A percentile compares a stretch with the other conserved stretches of the same genome.
Evolutionary conservation across 64 coral and sea anemone species (phyloP).

Genomic region (Stichodactyla mertensii): DNA sequence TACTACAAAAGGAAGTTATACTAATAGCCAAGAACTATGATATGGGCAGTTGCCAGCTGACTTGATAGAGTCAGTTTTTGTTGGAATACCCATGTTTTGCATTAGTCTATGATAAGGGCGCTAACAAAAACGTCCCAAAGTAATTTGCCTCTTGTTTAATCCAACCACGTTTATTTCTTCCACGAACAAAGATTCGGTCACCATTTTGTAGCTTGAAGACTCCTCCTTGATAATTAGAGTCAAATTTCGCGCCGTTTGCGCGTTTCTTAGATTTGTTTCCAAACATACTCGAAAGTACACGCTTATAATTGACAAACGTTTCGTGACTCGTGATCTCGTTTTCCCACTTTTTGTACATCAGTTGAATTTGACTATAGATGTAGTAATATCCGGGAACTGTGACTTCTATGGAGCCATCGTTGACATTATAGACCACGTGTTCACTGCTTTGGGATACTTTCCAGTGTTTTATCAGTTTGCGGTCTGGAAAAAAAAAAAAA

Average conservation of each 20-base stretch:
- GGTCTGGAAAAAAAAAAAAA: not conserved
- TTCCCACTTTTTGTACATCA: not conserved
- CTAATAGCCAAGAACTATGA: too few species aligned
- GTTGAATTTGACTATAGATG: constrained; percentile 60
- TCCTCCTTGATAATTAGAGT: constrained; percentile 64
- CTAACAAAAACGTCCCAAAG: constrained; percentile 46
- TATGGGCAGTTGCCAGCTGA: too few species aligned
- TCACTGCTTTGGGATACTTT: constrained; percentile 26
- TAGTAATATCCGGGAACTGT: constrained; percentile 50
- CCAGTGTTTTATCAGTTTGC: constrained; percentile 3
- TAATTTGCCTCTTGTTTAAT: not conserved
- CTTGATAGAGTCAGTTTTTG: too few species aligned
- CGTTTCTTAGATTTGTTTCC: not conserved
- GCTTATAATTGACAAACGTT: constrained; percentile 45
- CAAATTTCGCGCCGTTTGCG: not conserved
- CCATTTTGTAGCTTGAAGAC: constrained; percentile 39
- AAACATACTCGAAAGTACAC: constrained; percentile 27
- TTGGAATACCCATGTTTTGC: too few species aligned
- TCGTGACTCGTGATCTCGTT: constrained; percentile 5
- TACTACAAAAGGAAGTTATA: too few species aligned
- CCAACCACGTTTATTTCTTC: not conserved
- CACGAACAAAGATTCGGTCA: constrained; percentile 28
- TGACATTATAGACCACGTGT: constrained; percentile 10
- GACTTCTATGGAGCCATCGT: constrained; percentile 37
- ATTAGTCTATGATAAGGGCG: not conserved